phyloP scores from a whole-genome alignment of 2,797 vertebrate genomes.

The Delichon dasypus region DNA sequence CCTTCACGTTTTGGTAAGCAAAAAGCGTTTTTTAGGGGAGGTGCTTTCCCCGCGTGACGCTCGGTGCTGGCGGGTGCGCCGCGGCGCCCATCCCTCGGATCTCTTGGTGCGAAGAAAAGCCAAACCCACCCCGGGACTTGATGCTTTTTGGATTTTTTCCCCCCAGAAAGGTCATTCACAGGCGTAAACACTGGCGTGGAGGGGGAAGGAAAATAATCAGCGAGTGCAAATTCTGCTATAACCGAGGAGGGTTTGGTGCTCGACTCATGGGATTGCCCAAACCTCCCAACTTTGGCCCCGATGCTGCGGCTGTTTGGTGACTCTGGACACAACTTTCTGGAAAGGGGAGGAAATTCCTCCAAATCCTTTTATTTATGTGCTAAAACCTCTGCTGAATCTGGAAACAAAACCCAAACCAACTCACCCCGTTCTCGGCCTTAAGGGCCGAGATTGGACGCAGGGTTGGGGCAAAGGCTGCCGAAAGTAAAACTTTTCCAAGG shows the following conservation, averaged over 20 bases:
- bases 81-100: not conserved
- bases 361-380: constrained; percentile 52
- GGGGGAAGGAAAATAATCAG: not conserved
- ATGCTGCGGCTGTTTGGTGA: not conserved
- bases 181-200: not conserved
- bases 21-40: constrained; percentile 53
- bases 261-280: not conserved
- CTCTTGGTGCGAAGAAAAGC: not conserved
- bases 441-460: not conserved
- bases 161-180: not conserved
- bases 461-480: not conserved
- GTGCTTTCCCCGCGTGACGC: constrained; percentile 32
- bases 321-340: not conserved
- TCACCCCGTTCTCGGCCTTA: not conserved
- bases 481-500: not conserved
- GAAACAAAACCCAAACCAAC: not conserved
- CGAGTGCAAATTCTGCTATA: not conserved
- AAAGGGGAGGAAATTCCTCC: constrained; percentile 14
- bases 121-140: not conserved
- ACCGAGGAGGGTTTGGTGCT: not conserved
- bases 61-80: not conserved
- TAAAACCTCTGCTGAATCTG: not conserved
- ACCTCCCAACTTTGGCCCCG: not conserved
- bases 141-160: not conserved
- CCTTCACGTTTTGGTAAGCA: constrained; percentile 44